Percentiles rank a stretch among this genome's conserved stretches.
Conservation (phyloP, 2,888 invertebrate genomes). For the Metopia argyrocephala region DNA sequence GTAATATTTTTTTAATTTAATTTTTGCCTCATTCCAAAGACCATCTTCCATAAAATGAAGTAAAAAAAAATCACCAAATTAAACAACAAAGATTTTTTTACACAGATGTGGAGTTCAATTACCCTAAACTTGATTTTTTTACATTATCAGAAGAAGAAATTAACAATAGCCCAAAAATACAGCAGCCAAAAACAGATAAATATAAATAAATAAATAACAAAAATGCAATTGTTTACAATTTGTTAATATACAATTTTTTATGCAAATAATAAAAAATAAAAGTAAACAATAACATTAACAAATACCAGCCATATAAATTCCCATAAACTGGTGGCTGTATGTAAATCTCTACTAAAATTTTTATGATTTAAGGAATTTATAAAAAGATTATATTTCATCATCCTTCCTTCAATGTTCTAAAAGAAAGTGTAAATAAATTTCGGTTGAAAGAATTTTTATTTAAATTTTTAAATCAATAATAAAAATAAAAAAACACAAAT, state of each 20-base stretch:
- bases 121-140: conserved; percentile 51
- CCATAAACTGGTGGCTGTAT: too few relatives aligned
- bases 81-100: conserved; percentile 54
- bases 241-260: conserved; percentile 34
- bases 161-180: conserved; percentile 35
- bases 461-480: too few relatives aligned
- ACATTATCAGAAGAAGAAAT: conserved; percentile 22
- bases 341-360: too few relatives aligned
- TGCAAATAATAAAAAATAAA: conserved; percentile 37
- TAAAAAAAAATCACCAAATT: conserved; percentile 5
- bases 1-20: conserved; percentile 10
- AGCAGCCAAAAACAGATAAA: not conserved
- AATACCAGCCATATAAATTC: too few relatives aligned
- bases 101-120: conserved; percentile 58
- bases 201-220: not conserved
- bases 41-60: conserved; percentile 45
- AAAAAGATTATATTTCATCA: too few relatives aligned
- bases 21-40: conserved; percentile 25
- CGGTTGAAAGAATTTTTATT: too few relatives aligned
- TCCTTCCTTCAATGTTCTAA: too few relatives aligned
- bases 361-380: too few relatives aligned
- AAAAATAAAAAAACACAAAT: too few relatives aligned
- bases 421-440: too few relatives aligned
- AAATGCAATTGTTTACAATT: conserved; percentile 27
- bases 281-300: too few relatives aligned